Conservation (phyloP, 2,888 invertebrate genomes). For the Norana najaformis region DNA sequence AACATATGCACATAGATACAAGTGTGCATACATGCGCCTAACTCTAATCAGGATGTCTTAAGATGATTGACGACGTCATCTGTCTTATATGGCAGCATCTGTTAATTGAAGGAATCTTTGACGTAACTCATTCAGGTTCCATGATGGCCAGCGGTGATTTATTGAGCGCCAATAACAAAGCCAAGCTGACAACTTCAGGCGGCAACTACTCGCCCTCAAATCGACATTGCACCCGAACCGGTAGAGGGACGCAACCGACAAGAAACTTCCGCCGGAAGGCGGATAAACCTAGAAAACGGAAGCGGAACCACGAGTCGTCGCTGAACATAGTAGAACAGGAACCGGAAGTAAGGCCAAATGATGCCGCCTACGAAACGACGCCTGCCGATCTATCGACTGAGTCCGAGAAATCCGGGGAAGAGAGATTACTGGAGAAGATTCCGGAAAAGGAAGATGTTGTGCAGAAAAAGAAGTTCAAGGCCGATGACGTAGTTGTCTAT, state of each 20-base stretch:
- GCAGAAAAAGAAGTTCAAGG: not conserved
- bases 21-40: no score
- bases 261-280: not conserved
- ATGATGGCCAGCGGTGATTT: not conserved
- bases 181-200: not conserved
- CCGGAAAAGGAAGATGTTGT: not conserved
- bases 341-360: not conserved
- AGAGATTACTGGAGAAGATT: not conserved
- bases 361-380: not conserved
- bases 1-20: no score
- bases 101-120: not conserved
- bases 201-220: not conserved
- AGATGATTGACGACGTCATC: not conserved
- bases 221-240: not conserved
- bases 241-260: not conserved
- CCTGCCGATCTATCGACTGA: not conserved
- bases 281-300: constrained; percentile 18
- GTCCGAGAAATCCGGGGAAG: not conserved
- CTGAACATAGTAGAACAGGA: not conserved
- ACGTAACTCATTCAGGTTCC: constrained; percentile 6
- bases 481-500: not conserved
- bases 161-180: not conserved
- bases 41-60: not conserved
- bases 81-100: not conserved
- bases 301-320: not conserved